Evolutionary conservation across 2,113 vertebrate species (phyloP).

Genomic region (Phalacrocorax aristotelis): DNA sequence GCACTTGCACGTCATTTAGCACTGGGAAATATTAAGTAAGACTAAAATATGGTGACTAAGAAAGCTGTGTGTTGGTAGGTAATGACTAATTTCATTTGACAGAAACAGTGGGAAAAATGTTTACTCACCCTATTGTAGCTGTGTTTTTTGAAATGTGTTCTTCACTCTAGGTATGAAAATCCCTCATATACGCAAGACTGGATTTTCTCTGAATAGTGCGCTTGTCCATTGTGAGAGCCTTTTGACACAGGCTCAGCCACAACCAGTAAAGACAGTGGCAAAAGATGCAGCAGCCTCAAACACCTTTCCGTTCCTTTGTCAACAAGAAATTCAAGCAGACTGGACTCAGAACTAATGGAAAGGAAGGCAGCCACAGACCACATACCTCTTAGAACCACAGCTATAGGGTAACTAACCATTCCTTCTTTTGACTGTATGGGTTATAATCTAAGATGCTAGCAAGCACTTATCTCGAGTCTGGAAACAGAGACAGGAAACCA

Average conservation of each 20-base stretch:
- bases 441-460: neutral
- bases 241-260: constrained; percentile 37
- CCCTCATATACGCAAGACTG: neutral
- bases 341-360: constrained; percentile 28
- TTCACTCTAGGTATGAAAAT: constrained; percentile 33
- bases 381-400: neutral
- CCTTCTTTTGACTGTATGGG: neutral
- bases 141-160: constrained; percentile 19
- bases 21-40: neutral
- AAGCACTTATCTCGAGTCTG: neutral
- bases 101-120: constrained; percentile 7
- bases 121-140: constrained; percentile 36
- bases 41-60: neutral
- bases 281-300: constrained; percentile 34
- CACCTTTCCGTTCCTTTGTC: constrained; percentile 27
- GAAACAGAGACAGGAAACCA: neutral
- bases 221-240: constrained; percentile 23
- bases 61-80: neutral
- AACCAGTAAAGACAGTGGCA: constrained; percentile 15
- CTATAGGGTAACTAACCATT: neutral
- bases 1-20: neutral
- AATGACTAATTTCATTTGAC: constrained; percentile 11
- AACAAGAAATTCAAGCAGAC: constrained; percentile 44
- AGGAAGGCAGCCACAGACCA: constrained; percentile 37
- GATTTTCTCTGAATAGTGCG: constrained; percentile 31